A percentile compares a stretch with the other conserved stretches of the same genome.
These are phyloP conservation scores for Sternarchorhynchus goeldii DNA, from an alignment of 2,797 vertebrate genomes.

Conservation along the genomic window DNA sequence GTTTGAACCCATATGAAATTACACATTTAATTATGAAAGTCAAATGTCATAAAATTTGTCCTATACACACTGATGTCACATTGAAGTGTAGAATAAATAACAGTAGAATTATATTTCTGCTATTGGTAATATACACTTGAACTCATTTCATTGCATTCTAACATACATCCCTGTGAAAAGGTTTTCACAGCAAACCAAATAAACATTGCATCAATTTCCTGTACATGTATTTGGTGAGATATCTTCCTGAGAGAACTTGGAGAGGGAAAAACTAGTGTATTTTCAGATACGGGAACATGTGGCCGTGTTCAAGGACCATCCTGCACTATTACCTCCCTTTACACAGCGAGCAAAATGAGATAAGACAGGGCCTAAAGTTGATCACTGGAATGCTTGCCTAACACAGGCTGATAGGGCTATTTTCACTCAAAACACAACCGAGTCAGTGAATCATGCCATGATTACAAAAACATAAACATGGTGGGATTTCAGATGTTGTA, in stretches of 20 bases:
- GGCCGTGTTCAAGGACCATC: slow-evolving; percentile 25
- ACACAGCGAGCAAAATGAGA: slow-evolving; percentile 20
- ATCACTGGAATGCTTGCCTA: not conserved
- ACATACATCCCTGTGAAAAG: too few species aligned
- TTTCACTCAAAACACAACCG: not conserved
- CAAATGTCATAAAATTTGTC: not conserved
- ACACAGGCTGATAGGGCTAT: not conserved
- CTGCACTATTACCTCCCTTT: slow-evolving; percentile 1
- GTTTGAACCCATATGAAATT: not conserved
- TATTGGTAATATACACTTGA: not conserved
- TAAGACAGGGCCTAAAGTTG: not conserved
- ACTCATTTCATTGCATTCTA: too few species aligned
- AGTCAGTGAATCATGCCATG: not conserved
- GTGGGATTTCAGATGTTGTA: not conserved
- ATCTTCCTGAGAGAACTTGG: slow-evolving; percentile 44
- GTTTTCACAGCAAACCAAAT: not conserved
- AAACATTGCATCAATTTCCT: not conserved
- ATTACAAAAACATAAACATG: too few species aligned
- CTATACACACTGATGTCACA: not conserved
- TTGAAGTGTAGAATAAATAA: too few species aligned
- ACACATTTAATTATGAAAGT: not conserved
- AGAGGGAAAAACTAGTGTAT: slow-evolving; percentile 25
- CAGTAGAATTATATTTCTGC: not conserved
- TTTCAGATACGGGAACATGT: slow-evolving; percentile 39
- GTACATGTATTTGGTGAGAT: slow-evolving; percentile 39